phyloP scores from a whole-genome alignment of 2,797 vertebrate species.

The Alcedo atthis region DNA sequence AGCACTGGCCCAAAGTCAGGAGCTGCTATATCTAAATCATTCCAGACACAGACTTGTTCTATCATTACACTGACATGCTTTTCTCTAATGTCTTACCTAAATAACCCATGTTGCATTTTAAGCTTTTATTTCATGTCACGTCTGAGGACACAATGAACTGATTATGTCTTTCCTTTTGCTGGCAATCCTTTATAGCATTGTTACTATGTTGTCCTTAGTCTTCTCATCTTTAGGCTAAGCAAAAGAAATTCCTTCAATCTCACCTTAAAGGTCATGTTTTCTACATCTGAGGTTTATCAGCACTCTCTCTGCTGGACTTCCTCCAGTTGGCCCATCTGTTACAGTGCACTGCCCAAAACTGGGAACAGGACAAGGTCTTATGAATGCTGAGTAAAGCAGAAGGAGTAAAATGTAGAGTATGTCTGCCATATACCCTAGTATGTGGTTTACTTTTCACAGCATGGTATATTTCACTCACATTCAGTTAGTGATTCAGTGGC shows the following conservation, averaged over 20 bases:
- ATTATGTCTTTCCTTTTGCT: neutral
- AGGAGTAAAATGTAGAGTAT: slow-evolving; percentile 15
- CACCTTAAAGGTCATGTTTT: slow-evolving; percentile 50
- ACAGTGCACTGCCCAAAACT: neutral
- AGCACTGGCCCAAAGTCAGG: slow-evolving; percentile 14
- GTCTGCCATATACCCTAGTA: slow-evolving; percentile 17
- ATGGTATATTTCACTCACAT: neutral
- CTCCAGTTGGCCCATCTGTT: slow-evolving; percentile 56
- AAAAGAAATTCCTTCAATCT: slow-evolving; percentile 32
- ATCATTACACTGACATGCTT: slow-evolving; percentile 17
- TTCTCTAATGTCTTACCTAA: slow-evolving; percentile 26
- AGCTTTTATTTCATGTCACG: neutral
- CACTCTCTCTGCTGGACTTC: slow-evolving; percentile 12
- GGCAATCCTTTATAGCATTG: neutral
- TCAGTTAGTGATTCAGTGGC: slow-evolving; percentile 6
- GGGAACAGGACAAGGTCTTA: slow-evolving; percentile 39
- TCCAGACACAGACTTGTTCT: slow-evolving; percentile 30
- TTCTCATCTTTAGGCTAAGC: neutral
- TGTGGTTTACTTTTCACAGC: slow-evolving; percentile 55
- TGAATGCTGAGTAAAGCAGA: slow-evolving; percentile 48
- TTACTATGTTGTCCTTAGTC: neutral
- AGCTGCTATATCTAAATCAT: slow-evolving; percentile 6
- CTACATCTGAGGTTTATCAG: slow-evolving; percentile 31
- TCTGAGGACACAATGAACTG: neutral
- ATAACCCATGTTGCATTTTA: neutral